Conservation (phyloP, 1,140 invertebrate species). For the Dendroctonus valens region DNA sequence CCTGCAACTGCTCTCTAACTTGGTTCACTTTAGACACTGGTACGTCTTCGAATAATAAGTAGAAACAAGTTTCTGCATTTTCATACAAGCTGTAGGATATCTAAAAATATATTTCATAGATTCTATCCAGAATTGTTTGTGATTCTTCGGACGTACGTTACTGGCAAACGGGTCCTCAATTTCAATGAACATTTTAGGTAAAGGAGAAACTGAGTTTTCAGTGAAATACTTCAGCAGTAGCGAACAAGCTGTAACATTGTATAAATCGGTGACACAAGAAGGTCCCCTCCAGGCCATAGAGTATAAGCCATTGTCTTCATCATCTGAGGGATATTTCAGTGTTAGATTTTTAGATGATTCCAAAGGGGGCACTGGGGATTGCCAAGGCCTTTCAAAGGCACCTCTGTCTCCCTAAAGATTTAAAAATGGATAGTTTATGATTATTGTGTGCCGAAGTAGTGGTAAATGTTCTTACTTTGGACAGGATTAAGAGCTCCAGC, state of each 20-base stretch:
- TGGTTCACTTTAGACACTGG: constrained; percentile 64
- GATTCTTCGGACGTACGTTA: constrained; percentile 57
- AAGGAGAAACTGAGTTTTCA: constrained; percentile 78
- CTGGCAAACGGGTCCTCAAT: constrained; percentile 78
- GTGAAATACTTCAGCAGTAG: constrained; percentile 83
- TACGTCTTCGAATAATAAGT: constrained; percentile 76
- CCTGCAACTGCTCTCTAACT: constrained; percentile 62
- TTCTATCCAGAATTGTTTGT: background rate
- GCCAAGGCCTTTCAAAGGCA: constrained; percentile 73
- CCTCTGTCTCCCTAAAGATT: constrained; percentile 54
- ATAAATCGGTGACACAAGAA: constrained; percentile 57
- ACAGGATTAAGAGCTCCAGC: constrained; percentile 77
- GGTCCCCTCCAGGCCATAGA: constrained; percentile 82
- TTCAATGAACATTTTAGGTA: constrained; percentile 84
- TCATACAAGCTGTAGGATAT: constrained; percentile 67
- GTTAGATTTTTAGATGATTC: constrained; percentile 53
- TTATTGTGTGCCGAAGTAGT: background rate
- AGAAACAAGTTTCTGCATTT: constrained; percentile 68
- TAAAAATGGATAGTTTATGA: background rate
- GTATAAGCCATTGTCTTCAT: constrained; percentile 82
- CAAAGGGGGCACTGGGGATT: constrained; percentile 65
- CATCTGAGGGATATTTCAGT: constrained; percentile 77
- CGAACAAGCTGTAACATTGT: constrained; percentile 61
- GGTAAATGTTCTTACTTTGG: constrained; percentile 57
- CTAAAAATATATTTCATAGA: constrained; percentile 48